A percentile compares a stretch with the other conserved stretches of the same genome.
These are phyloP conservation scores for Colostygia pectinataria DNA, from an alignment of 2,888 invertebrate genomes.

Conservation along the genomic window DNA sequence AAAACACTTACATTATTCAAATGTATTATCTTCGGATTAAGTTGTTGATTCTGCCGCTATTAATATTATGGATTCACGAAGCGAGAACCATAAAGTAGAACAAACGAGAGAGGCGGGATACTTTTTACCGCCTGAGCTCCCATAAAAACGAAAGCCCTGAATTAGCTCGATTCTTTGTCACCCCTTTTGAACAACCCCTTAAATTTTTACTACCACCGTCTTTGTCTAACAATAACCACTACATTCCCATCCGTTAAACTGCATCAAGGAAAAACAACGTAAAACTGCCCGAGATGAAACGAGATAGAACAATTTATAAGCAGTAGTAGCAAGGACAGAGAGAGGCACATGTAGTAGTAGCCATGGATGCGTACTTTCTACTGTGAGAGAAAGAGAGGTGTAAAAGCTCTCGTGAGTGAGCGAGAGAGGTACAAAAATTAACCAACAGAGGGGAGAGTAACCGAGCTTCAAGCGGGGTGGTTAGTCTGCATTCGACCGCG, in stretches of 20 bases:
- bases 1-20: slow-evolving; percentile 59
- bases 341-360: slow-evolving; percentile 78
- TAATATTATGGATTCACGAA: slow-evolving; percentile 76
- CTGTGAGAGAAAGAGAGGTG: slow-evolving; percentile 66
- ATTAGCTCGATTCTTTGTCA: slow-evolving; percentile 83
- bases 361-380: slow-evolving; percentile 68
- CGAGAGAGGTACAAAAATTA: slow-evolving; percentile 73
- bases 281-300: slow-evolving; percentile 81
- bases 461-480: slow-evolving; percentile 81
- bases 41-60: slow-evolving; percentile 73
- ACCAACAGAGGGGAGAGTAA: slow-evolving; percentile 80
- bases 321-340: slow-evolving; percentile 79
- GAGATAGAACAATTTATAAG: slow-evolving; percentile 83
- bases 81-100: slow-evolving; percentile 76
- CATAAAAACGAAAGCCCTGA: slow-evolving; percentile 81
- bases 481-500: slow-evolving; percentile 81
- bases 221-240: slow-evolving; percentile 83
- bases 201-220: slow-evolving; percentile 80
- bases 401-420: slow-evolving; percentile 68
- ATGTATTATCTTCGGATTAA: slow-evolving; percentile 52
- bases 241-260: slow-evolving; percentile 82
- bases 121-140: slow-evolving; percentile 79
- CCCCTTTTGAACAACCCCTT: slow-evolving; percentile 81
- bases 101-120: slow-evolving; percentile 83
- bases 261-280: slow-evolving; percentile 82